Conservation (phyloP, 53 echinoderm and acorn worm genomes). For the Paracentrotus lividus region DNA sequence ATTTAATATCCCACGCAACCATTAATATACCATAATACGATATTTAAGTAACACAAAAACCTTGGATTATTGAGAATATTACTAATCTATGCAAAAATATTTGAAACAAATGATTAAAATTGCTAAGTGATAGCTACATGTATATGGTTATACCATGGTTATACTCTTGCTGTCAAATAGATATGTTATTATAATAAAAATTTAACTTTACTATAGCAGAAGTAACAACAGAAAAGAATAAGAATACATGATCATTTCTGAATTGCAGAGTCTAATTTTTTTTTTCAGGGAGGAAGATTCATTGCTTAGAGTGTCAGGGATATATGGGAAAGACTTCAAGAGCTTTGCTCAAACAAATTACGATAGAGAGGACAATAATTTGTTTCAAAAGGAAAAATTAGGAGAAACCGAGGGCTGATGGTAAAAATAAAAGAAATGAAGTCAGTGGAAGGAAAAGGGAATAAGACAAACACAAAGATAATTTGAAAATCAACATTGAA, state of each 20-base stretch:
- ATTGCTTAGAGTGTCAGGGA: not conserved
- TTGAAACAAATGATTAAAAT: not conserved
- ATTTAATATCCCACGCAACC: not conserved
- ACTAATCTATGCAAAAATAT: not conserved
- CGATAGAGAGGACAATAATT: too few species aligned
- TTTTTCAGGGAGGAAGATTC: not conserved
- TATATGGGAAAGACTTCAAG: not conserved
- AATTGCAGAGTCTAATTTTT: not conserved
- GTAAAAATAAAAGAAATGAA: not conserved
- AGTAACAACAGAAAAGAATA: not conserved
- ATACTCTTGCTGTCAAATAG: not conserved
- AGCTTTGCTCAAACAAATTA: too few species aligned
- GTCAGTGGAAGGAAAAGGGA: not conserved
- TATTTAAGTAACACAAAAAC: not conserved
- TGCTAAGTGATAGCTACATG: not conserved
- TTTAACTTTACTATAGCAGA: not conserved
- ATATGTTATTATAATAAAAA: not conserved
- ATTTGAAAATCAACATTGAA: not conserved
- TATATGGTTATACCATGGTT: not conserved
- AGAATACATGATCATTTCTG: not conserved
- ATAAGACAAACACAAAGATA: not conserved
- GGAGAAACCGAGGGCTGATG: too few species aligned
- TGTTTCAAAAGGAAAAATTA: too few species aligned
- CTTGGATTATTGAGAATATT: too few species aligned
- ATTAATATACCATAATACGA: not conserved